Evolutionary conservation across 2,113 vertebrate species (phyloP).

Genomic region (Phylloscopus trochilus): DNA sequence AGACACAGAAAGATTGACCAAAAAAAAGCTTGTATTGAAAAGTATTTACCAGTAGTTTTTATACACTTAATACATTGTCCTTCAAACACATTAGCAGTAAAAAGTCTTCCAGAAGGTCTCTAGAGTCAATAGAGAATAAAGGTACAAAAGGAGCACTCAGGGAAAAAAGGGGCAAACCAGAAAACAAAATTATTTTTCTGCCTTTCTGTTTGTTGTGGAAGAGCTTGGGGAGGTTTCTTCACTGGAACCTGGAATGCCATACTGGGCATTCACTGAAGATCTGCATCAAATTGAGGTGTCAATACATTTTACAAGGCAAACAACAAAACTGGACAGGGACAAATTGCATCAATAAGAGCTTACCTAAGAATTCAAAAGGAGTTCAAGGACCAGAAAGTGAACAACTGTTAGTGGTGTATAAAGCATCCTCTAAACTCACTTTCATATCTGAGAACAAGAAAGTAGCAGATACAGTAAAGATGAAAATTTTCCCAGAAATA

Average conservation of each 20-base stretch:
- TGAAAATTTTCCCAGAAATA: not conserved
- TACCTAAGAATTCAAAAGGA: not conserved
- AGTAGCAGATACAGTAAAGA: not conserved
- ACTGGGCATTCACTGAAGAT: not conserved
- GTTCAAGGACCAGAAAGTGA: not conserved
- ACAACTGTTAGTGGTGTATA: not conserved
- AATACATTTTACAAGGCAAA: not conserved
- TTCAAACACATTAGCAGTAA: not conserved
- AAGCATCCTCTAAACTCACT: not conserved
- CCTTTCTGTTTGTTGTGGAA: not conserved
- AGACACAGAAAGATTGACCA: not conserved
- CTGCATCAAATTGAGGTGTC: not conserved
- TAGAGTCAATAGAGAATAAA: not conserved
- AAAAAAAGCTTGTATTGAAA: not conserved
- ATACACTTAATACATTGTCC: not conserved
- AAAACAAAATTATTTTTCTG: not conserved
- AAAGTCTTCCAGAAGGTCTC: not conserved
- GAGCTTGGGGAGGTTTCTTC: not conserved
- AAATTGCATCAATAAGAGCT: constrained; percentile 1
- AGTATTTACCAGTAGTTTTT: not conserved
- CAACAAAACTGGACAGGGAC: not conserved
- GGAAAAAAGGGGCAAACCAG: not conserved
- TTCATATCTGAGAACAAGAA: not conserved
- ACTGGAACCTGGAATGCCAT: not conserved
- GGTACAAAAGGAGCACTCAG: not conserved